Percentiles rank a stretch among this genome's conserved stretches.
Evolutionary conservation across 2,797 vertebrate species (phyloP).

Genomic region (Pantherophis alleghaniensis): DNA sequence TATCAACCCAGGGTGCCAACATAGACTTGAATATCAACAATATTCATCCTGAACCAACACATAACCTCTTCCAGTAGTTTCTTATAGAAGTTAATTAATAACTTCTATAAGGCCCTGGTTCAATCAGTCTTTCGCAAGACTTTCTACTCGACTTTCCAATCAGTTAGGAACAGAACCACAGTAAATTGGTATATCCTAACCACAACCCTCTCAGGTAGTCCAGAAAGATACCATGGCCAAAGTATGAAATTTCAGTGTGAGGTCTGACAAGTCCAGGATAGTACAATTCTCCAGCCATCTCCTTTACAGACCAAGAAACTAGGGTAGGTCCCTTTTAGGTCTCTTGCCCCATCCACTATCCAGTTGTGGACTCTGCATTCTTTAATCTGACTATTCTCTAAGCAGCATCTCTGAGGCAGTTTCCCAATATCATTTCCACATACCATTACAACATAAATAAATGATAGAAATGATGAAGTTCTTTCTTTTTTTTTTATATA

Average conservation of each 20-base stretch:
- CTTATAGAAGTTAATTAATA: neutral
- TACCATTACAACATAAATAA: too few species aligned
- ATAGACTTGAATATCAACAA: neutral
- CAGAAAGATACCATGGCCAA: neutral
- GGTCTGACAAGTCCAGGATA: neutral
- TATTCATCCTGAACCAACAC: neutral
- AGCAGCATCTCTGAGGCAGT: too few species aligned
- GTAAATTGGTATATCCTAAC: neutral
- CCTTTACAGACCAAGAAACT: too few species aligned
- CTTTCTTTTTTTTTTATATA: neutral
- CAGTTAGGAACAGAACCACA: neutral
- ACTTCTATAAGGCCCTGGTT: neutral
- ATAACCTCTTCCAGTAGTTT: neutral
- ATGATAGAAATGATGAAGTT: neutral
- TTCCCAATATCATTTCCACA: too few species aligned
- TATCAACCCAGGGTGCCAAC: neutral
- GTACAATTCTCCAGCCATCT: too few species aligned
- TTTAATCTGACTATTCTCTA: too few species aligned
- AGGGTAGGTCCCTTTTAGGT: too few species aligned
- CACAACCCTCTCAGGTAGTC: neutral
- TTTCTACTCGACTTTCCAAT: neutral
- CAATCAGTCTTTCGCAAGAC: neutral
- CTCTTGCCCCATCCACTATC: too few species aligned
- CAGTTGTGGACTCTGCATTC: too few species aligned
- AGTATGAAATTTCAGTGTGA: neutral